Base-by-base conservation (phyloP, 2,888 invertebrate species). In the Eugnorisma glareosa region DNA sequence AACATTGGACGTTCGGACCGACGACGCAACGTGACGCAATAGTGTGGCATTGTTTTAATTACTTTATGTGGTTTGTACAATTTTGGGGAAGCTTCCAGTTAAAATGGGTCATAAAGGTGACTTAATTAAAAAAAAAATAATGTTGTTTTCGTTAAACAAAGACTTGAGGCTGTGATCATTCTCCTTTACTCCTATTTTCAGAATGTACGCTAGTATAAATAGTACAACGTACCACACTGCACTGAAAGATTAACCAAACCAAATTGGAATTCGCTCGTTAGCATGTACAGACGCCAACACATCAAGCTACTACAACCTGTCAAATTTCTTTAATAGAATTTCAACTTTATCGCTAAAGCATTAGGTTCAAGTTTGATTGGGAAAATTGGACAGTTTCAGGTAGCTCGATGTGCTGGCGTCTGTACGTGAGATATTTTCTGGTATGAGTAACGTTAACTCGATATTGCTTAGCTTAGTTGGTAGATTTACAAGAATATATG, bases 1-100 rank as follows among this genome's bases (percentile, higher is more conserved):
- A 40, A 64, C 45, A 21, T 40, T 15, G 64, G 15, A 40, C 40
- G 24, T 1, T 7, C 40, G 24, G 15, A 43, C 48, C 18, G 37
- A 45, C n/a, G 1, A 35, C 40, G 18, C n/a, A n/a, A 51, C 28
- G 57, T 18, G 73, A 64, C n/a, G 37, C 73, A 61, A 48, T 61
- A 51, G n/a, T 57, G 77, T 21, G 31, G n/a, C 15, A 35, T 43
- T 51, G 66, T 37, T 75, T 66, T 79, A 82, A 79, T 79, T 59
- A 66, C 66, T 66, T 75, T 66, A 28, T 28, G 64, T 59, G 57
- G 66, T 66, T 66, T 61, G 43, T 4, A 31, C n/a, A 35, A 35
- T 48, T 57, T 57, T 66, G 64, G 2, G 3, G 5, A 43, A 5
- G 24, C 21, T 75, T n/a, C 15, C 18, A 8, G 40, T 28, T 40